Conservation (phyloP, 2,797 vertebrate species). For the Poeciliopsis gracilis region DNA sequence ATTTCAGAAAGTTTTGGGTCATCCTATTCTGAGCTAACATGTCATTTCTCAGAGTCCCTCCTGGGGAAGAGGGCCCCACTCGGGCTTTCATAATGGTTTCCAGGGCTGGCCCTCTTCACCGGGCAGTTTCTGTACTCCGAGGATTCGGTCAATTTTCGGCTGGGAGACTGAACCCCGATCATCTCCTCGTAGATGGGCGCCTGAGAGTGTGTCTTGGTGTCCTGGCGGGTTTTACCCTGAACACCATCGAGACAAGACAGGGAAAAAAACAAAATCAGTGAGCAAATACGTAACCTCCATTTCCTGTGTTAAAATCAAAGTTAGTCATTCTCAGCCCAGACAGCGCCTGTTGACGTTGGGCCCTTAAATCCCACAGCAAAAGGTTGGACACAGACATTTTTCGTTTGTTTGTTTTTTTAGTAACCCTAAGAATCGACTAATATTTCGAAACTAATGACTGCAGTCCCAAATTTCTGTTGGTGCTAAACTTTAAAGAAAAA, state of each 20-base stretch:
- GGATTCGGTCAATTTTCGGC: conserved; percentile 34
- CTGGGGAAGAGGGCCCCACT: background rate
- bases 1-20: background rate
- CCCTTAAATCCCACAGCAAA: background rate
- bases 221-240: conserved; percentile 47
- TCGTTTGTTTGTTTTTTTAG: background rate
- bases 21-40: background rate
- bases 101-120: conserved; percentile 33
- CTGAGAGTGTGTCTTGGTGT: conserved; percentile 26
- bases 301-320: conserved; percentile 64
- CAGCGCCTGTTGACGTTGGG: too few relatives aligned
- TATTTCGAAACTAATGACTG: background rate
- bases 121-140: conserved; percentile 53
- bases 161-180: conserved; percentile 35
- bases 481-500: conserved; percentile 19
- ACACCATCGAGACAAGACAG: conserved; percentile 14
- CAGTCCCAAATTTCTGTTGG: background rate
- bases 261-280: conserved; percentile 52
- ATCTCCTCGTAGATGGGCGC: conserved; percentile 81
- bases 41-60: conserved; percentile 1
- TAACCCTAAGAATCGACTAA: background rate
- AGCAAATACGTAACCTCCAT: background rate
- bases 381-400: background rate
- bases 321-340: conserved; percentile 10
- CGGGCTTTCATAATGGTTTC: conserved; percentile 73